Evolutionary conservation across 1,140 invertebrate species (phyloP).

Genomic region (Micrasema longulum): DNA sequence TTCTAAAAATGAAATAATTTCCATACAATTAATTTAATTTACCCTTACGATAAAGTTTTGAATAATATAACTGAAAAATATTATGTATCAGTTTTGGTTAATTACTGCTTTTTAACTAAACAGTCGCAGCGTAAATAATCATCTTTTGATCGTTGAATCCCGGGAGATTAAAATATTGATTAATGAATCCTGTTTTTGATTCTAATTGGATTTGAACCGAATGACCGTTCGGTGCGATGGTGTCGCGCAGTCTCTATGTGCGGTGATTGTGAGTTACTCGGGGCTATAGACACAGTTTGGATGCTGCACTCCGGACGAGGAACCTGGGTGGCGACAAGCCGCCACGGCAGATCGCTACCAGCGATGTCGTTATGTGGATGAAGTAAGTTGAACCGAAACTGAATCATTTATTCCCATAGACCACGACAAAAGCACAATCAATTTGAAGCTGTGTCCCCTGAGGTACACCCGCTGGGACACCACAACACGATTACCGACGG

Average conservation of each 20-base stretch:
- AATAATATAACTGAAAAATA: no score
- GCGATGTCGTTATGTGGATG: slow-evolving; percentile 28
- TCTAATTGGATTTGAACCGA: not conserved
- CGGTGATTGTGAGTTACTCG: slow-evolving; percentile 32
- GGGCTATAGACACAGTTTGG: slow-evolving; percentile 26
- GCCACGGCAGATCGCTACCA: slow-evolving; percentile 25
- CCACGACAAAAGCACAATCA: slow-evolving; percentile 2
- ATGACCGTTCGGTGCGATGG: not conserved
- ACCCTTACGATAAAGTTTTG: no score
- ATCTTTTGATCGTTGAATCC: slow-evolving; percentile 27
- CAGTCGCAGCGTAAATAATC: no score
- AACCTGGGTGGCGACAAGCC: slow-evolving; percentile 17
- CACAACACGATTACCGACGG: no score
- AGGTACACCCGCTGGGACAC: no score
- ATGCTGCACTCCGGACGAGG: slow-evolving; percentile 5
- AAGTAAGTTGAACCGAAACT: slow-evolving; percentile 15
- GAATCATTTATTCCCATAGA: not conserved
- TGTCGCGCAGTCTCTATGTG: slow-evolving; percentile 11
- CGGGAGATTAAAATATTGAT: not conserved
- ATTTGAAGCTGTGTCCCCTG: no score
- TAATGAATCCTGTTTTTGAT: not conserved
- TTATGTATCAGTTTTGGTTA: no score
- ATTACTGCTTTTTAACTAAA: no score
- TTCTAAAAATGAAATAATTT: no score
- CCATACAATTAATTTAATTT: no score